phyloP scores from a whole-genome alignment of 1,140 invertebrate genomes.

The Drosophila prosaltans region DNA sequence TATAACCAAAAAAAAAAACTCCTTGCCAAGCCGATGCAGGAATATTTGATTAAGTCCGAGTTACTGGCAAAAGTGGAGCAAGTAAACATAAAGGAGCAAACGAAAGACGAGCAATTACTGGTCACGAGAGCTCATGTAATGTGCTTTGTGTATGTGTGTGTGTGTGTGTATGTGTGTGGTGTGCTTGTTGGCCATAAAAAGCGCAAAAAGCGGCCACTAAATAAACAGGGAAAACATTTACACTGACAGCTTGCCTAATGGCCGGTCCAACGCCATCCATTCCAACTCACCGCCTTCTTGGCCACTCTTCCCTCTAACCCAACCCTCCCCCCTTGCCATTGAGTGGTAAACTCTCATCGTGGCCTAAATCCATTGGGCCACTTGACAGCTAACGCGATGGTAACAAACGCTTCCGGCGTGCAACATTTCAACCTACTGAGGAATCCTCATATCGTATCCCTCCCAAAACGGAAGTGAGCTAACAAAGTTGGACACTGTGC shows the following conservation, averaged over 20 bases:
- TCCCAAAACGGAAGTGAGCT: slow-evolving; percentile 46
- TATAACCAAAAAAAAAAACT: slow-evolving; percentile 4
- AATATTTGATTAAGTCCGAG: slow-evolving; percentile 72
- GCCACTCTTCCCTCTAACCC: neutral
- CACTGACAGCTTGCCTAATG: slow-evolving; percentile 62
- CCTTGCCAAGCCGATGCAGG: slow-evolving; percentile 25
- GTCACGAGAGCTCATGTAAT: slow-evolving; percentile 62
- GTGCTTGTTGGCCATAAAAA: slow-evolving; percentile 53
- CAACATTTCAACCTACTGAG: slow-evolving; percentile 21
- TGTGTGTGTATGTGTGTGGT: neutral
- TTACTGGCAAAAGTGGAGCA: slow-evolving; percentile 46
- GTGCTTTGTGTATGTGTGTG: slow-evolving; percentile 11
- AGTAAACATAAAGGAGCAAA: slow-evolving; percentile 39
- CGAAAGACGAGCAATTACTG: slow-evolving; percentile 67
- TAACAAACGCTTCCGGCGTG: slow-evolving; percentile 71
- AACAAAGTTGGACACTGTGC: slow-evolving; percentile 70
- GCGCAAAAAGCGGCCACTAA: slow-evolving; percentile 64
- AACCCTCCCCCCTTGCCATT: slow-evolving; percentile 11
- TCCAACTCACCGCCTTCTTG: slow-evolving; percentile 14
- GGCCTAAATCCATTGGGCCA: slow-evolving; percentile 62
- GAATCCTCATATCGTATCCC: slow-evolving; percentile 28
- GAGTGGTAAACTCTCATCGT: slow-evolving; percentile 32
- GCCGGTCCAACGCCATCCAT: slow-evolving; percentile 18
- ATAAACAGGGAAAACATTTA: slow-evolving; percentile 63
- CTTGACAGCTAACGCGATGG: slow-evolving; percentile 70